Evolutionary conservation across 1,140 invertebrate species (phyloP), one percentile per base, ranked within the genome.

Genomic region (Drosophila kikkawai): DNA sequence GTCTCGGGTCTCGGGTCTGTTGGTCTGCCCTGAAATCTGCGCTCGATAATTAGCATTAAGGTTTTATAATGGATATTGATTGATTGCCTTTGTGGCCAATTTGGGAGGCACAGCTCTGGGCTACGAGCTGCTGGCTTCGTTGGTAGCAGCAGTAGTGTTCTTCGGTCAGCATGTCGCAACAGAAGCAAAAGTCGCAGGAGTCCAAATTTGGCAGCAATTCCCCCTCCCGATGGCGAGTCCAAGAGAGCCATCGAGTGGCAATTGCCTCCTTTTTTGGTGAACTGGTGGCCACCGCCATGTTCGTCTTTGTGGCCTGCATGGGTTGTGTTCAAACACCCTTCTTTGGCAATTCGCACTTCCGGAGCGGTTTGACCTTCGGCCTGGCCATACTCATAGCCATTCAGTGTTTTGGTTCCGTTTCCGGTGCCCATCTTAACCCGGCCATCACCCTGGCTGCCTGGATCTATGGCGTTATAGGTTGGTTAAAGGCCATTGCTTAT

Each of bases 401-500:
- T 65, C 93, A 97, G 95, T 94, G 95, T 32, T 94, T 98, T 47
- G 97, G 96, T 15, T 96, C 97, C 66, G 94, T 98, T 3, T 97
- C 96, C 50, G 98, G 98, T 5, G 97, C 97, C 41, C 97, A 98
- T 92, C 95, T 98, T 41, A 98, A 98, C 93, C 97, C 97, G 1
- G 97, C 97, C 1, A 96, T 98, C 1, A 97, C 97, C 0, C 29
- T 95, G 7, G 97, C 95, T 1, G 94, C 97, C 2, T 91, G 96
- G 17, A 73, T 91, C 8, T 92, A 84, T 55, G 86, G 86, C 12
- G 78, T 70, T 0, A 51, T 91, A 39, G 95, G 95, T 19, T 83
- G 97, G 9, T 91, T 94, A 8, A 94, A 96, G 75, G 95, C 95
- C 12, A 85, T 96, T 4, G 93, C 97, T 1, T 98, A 97, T 91